Evolutionary conservation across 2,888 invertebrate genomes (phyloP), one percentile per base, ranked within the genome.

Genomic region (Axea sp.): DNA sequence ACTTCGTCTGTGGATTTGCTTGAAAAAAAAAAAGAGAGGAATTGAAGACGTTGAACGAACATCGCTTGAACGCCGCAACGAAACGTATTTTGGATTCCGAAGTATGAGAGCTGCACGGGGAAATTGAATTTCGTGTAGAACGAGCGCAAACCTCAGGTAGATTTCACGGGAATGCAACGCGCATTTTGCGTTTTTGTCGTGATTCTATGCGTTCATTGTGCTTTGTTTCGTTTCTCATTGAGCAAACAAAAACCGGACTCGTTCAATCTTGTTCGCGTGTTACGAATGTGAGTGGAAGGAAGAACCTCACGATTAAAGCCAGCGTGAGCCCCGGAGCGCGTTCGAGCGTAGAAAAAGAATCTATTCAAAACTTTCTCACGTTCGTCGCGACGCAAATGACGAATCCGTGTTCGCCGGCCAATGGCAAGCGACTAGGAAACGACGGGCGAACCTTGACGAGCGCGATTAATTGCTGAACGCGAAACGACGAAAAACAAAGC

Each of bases 361-460:
- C 59, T 51, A 68, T 68, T 68, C 57, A 51, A 65, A 68, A 68
- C 62, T 73, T 79, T 78, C 76, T 76, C 78, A 78, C 77, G 78
- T 76, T 77, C 72, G 67, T 62, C 28, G 74, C 76, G 65, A 65
- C 65, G 26, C 59, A 79, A 79, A 79, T 79, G 77, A 79, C 78
- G 73, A 78, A 77, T 78, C 76, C 78, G 62, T 75, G 77, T 78
- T 77, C 60, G 62, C 49, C 73, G 75, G 59, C 59, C 59, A 59
- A 67, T 57, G 55, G 43, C 47, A 28, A 55, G 53, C 53, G 11
- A 39, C 55, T 37, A 55, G 65, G 65, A 67, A 67, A 55, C 39
- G 65, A 45, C 55, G 65, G 33, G 11, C 33, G 57, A 69, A 59
- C 59, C 59, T 67, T 57, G 67, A 49, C 28, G 43, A 1, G 9